A percentile compares a stretch with the other conserved stretches of the same genome.
phyloP scores from a whole-genome alignment of 1,140 invertebrate species.

The Philotrypesis tridentata region DNA sequence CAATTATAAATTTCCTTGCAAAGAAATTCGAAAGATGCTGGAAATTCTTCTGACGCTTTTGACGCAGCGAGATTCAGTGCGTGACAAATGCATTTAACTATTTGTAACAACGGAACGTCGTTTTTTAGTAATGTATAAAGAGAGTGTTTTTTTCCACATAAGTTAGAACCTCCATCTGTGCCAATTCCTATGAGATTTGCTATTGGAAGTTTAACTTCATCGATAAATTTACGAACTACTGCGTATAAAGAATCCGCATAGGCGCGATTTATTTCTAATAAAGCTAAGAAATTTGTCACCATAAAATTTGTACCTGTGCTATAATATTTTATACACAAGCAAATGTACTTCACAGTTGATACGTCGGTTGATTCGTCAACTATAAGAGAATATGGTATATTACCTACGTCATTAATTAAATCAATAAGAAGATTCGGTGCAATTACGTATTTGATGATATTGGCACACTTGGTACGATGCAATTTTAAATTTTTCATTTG shows the following conservation, averaged over 20 bases:
- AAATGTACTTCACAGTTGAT: too few species aligned
- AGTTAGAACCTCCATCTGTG: constrained; percentile 45
- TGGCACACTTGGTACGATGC: constrained; percentile 3
- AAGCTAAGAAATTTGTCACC: constrained; percentile 18
- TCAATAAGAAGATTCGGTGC: neutral
- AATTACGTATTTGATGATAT: constrained; percentile 17
- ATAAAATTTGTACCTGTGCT: neutral
- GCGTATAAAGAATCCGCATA: neutral
- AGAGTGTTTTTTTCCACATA: constrained; percentile 52
- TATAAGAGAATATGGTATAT: constrained; percentile 6
- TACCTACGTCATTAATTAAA: too few species aligned
- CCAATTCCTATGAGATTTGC: constrained; percentile 44
- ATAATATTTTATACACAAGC: constrained; percentile 9
- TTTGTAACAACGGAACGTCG: too few species aligned
- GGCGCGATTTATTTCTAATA: constrained; percentile 20
- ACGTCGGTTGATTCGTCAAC: constrained; percentile 2
- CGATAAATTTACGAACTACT: constrained; percentile 33
- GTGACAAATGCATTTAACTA: constrained; percentile 52
- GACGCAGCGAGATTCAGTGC: constrained; percentile 53
- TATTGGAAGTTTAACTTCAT: constrained; percentile 23
- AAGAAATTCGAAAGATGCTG: constrained; percentile 54
- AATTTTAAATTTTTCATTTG: neutral
- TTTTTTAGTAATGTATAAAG: constrained; percentile 46
- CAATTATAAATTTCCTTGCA: constrained; percentile 54
- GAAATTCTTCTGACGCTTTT: constrained; percentile 52